Evolutionary conservation across 2,888 invertebrate species (phyloP).

Genomic region (Xestobium rufovillosum): DNA sequence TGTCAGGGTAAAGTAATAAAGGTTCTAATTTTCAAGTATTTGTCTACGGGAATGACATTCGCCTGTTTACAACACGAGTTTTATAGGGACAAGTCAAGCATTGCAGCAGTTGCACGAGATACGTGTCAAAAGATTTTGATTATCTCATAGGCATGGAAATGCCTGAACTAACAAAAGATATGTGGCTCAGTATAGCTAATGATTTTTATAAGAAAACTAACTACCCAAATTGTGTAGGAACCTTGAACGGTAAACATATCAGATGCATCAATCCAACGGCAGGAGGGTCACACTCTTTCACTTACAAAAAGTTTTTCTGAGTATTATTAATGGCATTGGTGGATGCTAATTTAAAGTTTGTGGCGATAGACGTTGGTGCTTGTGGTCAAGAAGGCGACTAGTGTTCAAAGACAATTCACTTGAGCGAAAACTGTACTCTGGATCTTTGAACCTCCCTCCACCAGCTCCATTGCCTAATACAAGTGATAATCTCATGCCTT

Average conservation of each 20-base stretch:
- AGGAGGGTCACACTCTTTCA: constrained; percentile 18
- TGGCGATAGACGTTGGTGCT: constrained; percentile 20
- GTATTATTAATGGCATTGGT: constrained; percentile 22
- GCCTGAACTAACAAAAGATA: constrained; percentile 18
- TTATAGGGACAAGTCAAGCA: constrained; percentile 16
- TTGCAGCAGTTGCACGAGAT: constrained; percentile 16
- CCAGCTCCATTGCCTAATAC: constrained; percentile 15
- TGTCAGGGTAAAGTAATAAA: no score
- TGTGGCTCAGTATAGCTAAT: constrained; percentile 18
- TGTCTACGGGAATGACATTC: constrained; percentile 18
- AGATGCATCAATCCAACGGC: constrained; percentile 12
- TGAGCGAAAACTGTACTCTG: constrained; percentile 17
- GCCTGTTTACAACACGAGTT: constrained; percentile 16
- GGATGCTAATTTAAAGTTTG: constrained; percentile 23
- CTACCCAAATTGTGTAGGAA: constrained; percentile 25
- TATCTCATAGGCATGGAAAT: constrained; percentile 15
- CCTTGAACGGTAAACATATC: constrained; percentile 22
- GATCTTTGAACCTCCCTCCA: constrained; percentile 15
- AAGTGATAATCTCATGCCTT: constrained; percentile 12
- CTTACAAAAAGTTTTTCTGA: constrained; percentile 22
- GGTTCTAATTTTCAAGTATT: no score
- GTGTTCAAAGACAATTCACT: constrained; percentile 16
- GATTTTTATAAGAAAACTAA: constrained; percentile 19
- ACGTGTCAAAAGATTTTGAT: constrained; percentile 20
- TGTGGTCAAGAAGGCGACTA: no score